phyloP scores from a whole-genome alignment of 2,113 vertebrate species.

The Pomatorhinus ruficollis region DNA sequence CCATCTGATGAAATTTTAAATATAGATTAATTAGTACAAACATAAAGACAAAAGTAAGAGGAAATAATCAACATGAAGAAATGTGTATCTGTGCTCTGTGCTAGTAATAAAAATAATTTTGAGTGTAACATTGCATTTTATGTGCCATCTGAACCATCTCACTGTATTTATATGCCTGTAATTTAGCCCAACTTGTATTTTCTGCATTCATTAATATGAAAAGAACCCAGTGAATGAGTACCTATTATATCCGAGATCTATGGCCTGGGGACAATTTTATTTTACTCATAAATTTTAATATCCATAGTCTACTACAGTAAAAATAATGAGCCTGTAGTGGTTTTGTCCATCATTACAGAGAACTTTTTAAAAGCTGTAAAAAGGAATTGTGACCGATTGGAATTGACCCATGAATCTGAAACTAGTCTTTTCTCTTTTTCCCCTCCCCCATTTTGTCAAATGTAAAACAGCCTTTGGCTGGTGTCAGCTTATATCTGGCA shows the following conservation, averaged over 20 bases:
- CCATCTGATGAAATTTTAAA: not conserved
- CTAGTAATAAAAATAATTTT: not conserved
- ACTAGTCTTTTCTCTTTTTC: not conserved
- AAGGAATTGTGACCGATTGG: not conserved
- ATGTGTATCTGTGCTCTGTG: not conserved
- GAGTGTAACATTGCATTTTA: not conserved
- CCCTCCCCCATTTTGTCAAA: not conserved
- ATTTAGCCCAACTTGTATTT: conserved; percentile 28
- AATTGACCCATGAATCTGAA: not conserved
- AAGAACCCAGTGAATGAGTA: not conserved
- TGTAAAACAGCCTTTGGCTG: not conserved
- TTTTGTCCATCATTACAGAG: not conserved
- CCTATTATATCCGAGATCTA: not conserved
- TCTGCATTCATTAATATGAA: conserved; percentile 17
- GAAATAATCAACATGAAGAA: not conserved
- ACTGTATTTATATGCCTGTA: conserved; percentile 13
- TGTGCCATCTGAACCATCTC: conserved; percentile 10
- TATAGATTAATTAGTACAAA: not conserved
- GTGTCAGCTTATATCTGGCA: not conserved
- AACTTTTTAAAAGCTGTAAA: not conserved
- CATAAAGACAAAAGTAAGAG: not conserved
- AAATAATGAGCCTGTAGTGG: conserved; percentile 35
- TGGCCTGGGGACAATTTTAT: conserved; percentile 41
- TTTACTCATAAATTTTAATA: conserved; percentile 60
- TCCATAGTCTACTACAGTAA: not conserved